Evolutionary conservation across 2,113 vertebrate species (phyloP), one percentile per base, ranked within the genome.

Genomic region (Meles meles): DNA sequence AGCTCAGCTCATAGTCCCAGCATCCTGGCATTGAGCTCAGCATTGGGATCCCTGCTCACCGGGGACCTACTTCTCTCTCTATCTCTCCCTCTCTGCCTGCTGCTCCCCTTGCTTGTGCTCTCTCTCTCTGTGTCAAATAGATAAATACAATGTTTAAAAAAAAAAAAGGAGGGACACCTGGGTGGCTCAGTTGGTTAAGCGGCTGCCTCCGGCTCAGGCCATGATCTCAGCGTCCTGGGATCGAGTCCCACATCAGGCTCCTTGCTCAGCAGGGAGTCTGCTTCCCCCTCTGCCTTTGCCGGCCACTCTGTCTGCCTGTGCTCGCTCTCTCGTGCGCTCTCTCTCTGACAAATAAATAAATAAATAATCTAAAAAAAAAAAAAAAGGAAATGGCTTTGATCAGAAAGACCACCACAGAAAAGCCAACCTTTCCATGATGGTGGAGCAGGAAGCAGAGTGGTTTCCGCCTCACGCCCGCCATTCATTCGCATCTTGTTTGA

Each of bases 391-490:
- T 47, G 31, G 21, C 44, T 52, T 31, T 29, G 49, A 52, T 52
- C 49, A 52, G 49, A 52, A 55, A 86, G 52, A 80, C 49, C 61
- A 21, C 29, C 29, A 8, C 20, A 18, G 49, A 59, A 80, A n/a
- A 7, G 39, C 18, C 5, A 11, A 21, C 67, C 15, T 31, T n/a
- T 84, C 52, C 80, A 37, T 23, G 15, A 39, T 12, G 37, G 15
- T 20, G 10, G 52, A n/a, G 31, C 67, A 4, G 31, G 11, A 11
- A 29, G 74, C 57, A 31, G 14, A 2, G 3, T 21, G 37, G 23
- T 47, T 49, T 52, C 20, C 7, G 10, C 3, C 29, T 47, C 63
- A 17, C 1, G 0, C 10, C 27, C 52, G 2, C 29, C 5, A 13
- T 52, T 23, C 3, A 10, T 52, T n/a, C 74, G 29, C 4, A 72